Evolutionary conservation across 1,140 invertebrate genomes (phyloP).

Genomic region (Meloidogyne exigua): DNA sequence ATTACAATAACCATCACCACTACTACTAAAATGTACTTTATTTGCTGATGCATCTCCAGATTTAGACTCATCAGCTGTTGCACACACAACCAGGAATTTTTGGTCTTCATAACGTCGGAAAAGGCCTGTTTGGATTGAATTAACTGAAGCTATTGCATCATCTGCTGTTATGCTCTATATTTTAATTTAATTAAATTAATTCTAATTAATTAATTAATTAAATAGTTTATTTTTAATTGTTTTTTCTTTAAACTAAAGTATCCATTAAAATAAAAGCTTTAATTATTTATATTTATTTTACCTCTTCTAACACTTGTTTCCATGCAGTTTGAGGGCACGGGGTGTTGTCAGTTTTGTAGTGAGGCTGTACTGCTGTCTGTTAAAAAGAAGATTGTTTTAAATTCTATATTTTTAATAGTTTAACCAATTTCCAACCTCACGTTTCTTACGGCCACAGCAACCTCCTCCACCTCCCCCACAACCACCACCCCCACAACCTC

Average conservation of each 20-base stretch:
- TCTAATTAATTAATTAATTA: too few species aligned
- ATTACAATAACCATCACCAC: slow-evolving; percentile 32
- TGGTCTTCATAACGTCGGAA: slow-evolving; percentile 22
- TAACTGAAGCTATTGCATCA: slow-evolving; percentile 22
- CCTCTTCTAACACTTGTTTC: slow-evolving; percentile 27
- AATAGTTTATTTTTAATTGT: too few species aligned
- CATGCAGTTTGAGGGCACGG: slow-evolving; percentile 30
- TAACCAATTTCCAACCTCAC: neutral
- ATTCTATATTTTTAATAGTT: too few species aligned
- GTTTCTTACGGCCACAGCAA: slow-evolving; percentile 17
- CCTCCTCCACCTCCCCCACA: slow-evolving; percentile 19
- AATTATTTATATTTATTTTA: neutral
- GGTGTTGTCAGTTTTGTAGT: slow-evolving; percentile 21
- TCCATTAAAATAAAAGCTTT: slow-evolving; percentile 8
- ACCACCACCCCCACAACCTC: neutral
- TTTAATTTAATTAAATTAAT: too few species aligned
- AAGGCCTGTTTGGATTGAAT: slow-evolving; percentile 26
- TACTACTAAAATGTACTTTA: slow-evolving; percentile 23
- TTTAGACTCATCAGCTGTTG: slow-evolving; percentile 12
- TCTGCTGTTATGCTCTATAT: slow-evolving; percentile 16
- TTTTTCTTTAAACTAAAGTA: too few species aligned
- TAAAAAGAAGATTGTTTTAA: neutral
- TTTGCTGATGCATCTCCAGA: neutral
- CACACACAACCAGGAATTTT: slow-evolving; percentile 28
- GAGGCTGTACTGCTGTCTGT: slow-evolving; percentile 26